Conservation (phyloP, 2,888 invertebrate species). For the Listrodromus nycthemerus region DNA sequence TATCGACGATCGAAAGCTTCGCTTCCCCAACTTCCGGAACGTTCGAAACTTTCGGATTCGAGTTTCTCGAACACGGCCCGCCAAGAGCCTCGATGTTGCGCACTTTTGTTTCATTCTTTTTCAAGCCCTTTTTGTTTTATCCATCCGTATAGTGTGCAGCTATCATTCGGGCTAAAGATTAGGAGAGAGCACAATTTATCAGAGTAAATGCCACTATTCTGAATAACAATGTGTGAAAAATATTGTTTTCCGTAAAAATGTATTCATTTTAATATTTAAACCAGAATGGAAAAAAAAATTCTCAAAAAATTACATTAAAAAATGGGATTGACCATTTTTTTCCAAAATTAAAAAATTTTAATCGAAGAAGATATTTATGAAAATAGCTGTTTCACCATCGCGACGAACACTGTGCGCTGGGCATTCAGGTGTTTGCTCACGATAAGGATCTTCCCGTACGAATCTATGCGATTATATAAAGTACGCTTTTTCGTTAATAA, state of each 20-base stretch:
- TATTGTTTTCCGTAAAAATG: background rate
- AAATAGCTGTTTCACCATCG: background rate
- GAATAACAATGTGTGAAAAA: background rate
- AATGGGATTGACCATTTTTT: background rate
- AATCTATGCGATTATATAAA: background rate
- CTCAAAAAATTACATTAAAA: background rate
- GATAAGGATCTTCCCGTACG: background rate
- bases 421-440: too few species aligned
- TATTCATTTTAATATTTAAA: background rate
- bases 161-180: conserved; percentile 20
- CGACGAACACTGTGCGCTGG: too few species aligned
- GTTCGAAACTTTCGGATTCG: conserved; percentile 47
- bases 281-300: background rate
- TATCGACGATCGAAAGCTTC: conserved; percentile 56
- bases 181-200: background rate
- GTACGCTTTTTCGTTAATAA: background rate
- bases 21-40: conserved; percentile 26
- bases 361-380: background rate
- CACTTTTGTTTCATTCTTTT: background rate
- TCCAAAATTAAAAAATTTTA: background rate
- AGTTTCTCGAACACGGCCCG: conserved; percentile 24
- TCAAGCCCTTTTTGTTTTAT: background rate
- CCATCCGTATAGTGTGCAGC: conserved; percentile 13
- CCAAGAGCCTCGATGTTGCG: conserved; percentile 10
- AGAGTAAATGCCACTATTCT: background rate